Percentiles rank a stretch among this genome's conserved stretches.
These are phyloP conservation scores for Tubulanus polymorphus DNA, from an alignment of 2,888 invertebrate genomes.

Conservation along the genomic window DNA sequence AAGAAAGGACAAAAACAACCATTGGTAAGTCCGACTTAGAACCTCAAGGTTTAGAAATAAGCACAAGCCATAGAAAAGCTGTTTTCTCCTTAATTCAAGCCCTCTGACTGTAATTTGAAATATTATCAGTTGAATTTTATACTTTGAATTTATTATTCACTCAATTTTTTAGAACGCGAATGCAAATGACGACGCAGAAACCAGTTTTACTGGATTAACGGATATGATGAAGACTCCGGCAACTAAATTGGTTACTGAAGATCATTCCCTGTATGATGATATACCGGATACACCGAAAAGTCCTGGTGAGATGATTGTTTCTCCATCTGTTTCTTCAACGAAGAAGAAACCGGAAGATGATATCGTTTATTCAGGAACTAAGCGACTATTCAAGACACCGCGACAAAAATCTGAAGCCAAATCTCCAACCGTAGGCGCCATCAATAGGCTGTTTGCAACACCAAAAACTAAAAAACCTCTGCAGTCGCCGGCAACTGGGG, in stretches of 20 bases:
- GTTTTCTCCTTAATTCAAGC: too few relatives aligned
- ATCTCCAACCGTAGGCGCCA: not conserved
- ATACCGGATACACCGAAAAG: conserved; percentile 48
- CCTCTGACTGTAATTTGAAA: too few relatives aligned
- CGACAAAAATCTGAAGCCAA: not conserved
- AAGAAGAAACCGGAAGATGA: conserved; percentile 8
- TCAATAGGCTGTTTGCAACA: too few relatives aligned
- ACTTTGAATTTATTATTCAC: too few relatives aligned
- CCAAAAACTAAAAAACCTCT: not conserved
- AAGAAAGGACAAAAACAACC: conserved; percentile 30
- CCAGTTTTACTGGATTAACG: conserved; percentile 23
- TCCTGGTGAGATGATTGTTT: conserved; percentile 49
- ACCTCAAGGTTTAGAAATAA: too few relatives aligned
- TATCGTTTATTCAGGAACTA: conserved; percentile 19
- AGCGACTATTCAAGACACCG: conserved; percentile 22
- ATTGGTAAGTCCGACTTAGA: too few relatives aligned
- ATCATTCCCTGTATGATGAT: conserved; percentile 37
- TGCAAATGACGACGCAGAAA: not conserved
- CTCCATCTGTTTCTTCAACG: conserved; percentile 29
- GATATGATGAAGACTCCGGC: conserved; percentile 26
- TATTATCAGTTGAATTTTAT: too few relatives aligned
- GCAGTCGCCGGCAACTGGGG: too few relatives aligned
- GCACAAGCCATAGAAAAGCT: too few relatives aligned
- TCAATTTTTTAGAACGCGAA: conserved; percentile 2
- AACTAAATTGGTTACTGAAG: conserved; percentile 20